Evolutionary conservation across 1,140 invertebrate species (phyloP).

Genomic region (Calycopis cecrops): DNA sequence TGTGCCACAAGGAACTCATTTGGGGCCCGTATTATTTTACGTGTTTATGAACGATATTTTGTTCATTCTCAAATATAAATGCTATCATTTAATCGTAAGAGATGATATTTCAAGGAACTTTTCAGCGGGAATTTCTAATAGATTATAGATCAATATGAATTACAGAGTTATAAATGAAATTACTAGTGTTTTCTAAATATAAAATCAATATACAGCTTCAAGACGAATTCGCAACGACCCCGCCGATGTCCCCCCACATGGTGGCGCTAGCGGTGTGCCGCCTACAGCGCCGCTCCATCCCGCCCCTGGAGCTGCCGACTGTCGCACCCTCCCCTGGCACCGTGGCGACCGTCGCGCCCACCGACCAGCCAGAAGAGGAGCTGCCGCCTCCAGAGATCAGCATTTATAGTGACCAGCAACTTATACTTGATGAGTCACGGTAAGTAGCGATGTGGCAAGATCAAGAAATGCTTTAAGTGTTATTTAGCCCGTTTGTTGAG

Average conservation of each 20-base stretch:
- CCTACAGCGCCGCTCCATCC: conserved; percentile 72
- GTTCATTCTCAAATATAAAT: too few species aligned
- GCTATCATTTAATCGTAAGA: too few species aligned
- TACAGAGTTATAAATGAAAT: too few species aligned
- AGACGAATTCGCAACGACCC: conserved; percentile 81
- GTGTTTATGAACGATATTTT: too few species aligned
- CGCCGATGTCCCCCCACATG: conserved; percentile 92
- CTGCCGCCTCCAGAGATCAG: conserved; percentile 47
- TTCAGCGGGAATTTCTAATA: too few species aligned
- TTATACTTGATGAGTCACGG: conserved; percentile 58
- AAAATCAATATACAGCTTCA: conserved; percentile 53
- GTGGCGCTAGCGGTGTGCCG: conserved; percentile 90
- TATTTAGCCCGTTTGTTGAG: too few species aligned
- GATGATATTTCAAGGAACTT: too few species aligned
- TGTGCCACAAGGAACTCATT: too few species aligned
- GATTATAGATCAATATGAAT: too few species aligned
- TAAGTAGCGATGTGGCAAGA: conserved; percentile 21
- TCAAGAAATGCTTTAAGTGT: too few species aligned
- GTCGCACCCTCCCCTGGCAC: conserved; percentile 76
- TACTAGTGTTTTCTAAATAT: too few species aligned
- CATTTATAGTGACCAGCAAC: conserved; percentile 53
- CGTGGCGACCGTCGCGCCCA: conserved; percentile 37
- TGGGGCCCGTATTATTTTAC: too few species aligned
- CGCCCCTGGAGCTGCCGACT: conserved; percentile 24
- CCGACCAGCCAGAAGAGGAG: conserved; percentile 25